Percentiles rank a stretch among this genome's conserved stretches.
phyloP scores from a whole-genome alignment of 2,888 invertebrate genomes.

The Sinopyrophorus schimmeli region DNA sequence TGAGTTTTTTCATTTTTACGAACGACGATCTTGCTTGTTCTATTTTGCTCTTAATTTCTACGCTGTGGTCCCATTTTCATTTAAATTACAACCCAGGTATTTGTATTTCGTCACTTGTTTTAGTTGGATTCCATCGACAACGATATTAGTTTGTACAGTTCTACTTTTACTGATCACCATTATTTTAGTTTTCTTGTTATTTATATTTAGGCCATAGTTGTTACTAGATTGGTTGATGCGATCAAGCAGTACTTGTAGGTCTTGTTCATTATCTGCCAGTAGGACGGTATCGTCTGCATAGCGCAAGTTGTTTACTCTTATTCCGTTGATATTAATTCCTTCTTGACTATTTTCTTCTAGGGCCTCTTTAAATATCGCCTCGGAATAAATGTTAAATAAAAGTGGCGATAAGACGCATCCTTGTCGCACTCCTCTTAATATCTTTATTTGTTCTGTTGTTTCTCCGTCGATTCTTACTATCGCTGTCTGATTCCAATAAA shows the following conservation, averaged over 20 bases:
- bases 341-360: background rate
- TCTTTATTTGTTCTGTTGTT: background rate
- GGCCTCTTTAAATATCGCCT: conserved; percentile 4
- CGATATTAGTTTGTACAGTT: conserved; percentile 1
- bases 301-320: conserved; percentile 3
- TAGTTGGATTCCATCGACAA: background rate
- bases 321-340: conserved; percentile 4
- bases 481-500: conserved; percentile 7
- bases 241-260: conserved; percentile 1
- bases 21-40: conserved; percentile 1
- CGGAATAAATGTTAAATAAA: conserved; percentile 3
- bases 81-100: conserved; percentile 3
- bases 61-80: conserved; percentile 8
- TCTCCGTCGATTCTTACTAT: conserved; percentile 2
- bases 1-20: conserved; percentile 1
- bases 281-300: conserved; percentile 6
- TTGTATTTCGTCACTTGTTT: background rate
- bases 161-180: conserved; percentile 4
- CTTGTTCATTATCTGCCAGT: conserved; percentile 2
- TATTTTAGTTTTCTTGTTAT: conserved; percentile 6
- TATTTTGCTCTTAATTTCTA: conserved; percentile 1
- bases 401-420: background rate
- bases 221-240: background rate
- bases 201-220: conserved; percentile 3
- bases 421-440: conserved; percentile 2